A percentile compares a stretch with the other conserved stretches of the same genome.
These are phyloP conservation scores for Oncorhynchus nerka DNA, from an alignment of 2,113 vertebrate genomes.

Conservation along the genomic window DNA sequence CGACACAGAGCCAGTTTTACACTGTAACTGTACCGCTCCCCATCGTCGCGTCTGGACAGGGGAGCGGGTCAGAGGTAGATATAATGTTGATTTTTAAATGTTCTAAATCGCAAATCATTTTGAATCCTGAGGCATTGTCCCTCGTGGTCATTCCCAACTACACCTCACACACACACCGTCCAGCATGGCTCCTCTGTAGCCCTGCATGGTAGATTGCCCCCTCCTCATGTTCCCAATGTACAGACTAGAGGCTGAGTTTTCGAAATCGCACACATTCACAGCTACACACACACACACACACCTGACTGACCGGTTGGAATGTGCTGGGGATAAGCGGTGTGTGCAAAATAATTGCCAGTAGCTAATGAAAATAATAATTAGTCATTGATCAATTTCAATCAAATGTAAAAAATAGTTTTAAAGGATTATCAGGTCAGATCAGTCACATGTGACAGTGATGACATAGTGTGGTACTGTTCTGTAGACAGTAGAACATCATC, in stretches of 20 bases:
- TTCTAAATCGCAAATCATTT: not conserved
- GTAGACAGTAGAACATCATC: too few species aligned
- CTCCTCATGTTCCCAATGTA: not conserved
- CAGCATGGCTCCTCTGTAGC: not conserved
- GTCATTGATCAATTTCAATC: too few species aligned
- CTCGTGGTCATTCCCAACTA: not conserved
- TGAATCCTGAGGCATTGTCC: not conserved
- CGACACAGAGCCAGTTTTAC: constrained; percentile 50
- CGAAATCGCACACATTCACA: too few species aligned
- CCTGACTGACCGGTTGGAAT: too few species aligned
- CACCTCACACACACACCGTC: not conserved
- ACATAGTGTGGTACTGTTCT: too few species aligned
- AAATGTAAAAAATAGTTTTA: too few species aligned
- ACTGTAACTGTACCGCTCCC: constrained; percentile 58
- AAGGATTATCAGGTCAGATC: too few species aligned
- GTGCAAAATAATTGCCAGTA: too few species aligned
- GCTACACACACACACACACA: too few species aligned
- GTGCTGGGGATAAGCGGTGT: too few species aligned
- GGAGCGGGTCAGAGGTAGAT: constrained; percentile 31
- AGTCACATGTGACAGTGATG: too few species aligned
- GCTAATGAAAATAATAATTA: too few species aligned
- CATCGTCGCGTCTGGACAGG: not conserved
- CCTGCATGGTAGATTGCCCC: not conserved
- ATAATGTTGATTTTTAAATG: not conserved
- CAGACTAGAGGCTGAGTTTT: not conserved